Base-by-base conservation (phyloP, 2,113 vertebrate genomes). In the Anarrhichthys ocellatus region DNA sequence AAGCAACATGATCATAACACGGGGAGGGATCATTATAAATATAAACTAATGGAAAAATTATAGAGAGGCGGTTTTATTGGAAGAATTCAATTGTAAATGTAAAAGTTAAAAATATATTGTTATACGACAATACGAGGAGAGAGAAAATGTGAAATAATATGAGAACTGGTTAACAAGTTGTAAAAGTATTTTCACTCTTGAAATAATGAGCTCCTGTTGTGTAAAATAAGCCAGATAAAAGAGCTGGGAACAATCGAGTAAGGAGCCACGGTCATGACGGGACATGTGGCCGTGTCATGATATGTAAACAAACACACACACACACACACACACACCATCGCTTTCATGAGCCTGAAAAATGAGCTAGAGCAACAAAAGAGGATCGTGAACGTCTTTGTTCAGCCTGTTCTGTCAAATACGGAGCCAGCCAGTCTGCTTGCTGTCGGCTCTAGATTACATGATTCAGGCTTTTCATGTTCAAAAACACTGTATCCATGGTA, bases 401-500 rank as follows among this genome's bases (percentile, higher is more conserved):
- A 58, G 17, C 56, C 15, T n/a, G 8, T 50, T 69, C 13, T 34
- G n/a, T 52, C 6, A 50, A 13, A 11, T 9, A 4, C 2, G 10
- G 27, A 65, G 59, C 52, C 42, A 48, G 44, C 11, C 38, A 58
- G 59, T 71, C 48, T 62, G 15, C 76, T 38, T n/a, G 9, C 56
- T 48, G 48, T 54, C 14, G 17, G 20, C n/a, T 24, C 38, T 44
- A 4, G 29, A 20, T 7, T 54, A 9, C 8, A 27, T 65, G 52
- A 68, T 59, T 68, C 38, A 44, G 36, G 22, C 38, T 72, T 64
- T 77, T 78, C 13, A 56, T 38, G 20, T 18, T 67, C 42, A 56
- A n/a, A 71, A 80, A 76, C 80, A 64, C 34, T 34, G 59, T 36
- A 67, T 32, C 80, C 29, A 67, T 72, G 22, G 59, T 48, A 72